A percentile compares a stretch with the other conserved stretches of the same genome.
Conservation (phyloP, 2,113 vertebrate genomes). For the Mus pahari region DNA sequence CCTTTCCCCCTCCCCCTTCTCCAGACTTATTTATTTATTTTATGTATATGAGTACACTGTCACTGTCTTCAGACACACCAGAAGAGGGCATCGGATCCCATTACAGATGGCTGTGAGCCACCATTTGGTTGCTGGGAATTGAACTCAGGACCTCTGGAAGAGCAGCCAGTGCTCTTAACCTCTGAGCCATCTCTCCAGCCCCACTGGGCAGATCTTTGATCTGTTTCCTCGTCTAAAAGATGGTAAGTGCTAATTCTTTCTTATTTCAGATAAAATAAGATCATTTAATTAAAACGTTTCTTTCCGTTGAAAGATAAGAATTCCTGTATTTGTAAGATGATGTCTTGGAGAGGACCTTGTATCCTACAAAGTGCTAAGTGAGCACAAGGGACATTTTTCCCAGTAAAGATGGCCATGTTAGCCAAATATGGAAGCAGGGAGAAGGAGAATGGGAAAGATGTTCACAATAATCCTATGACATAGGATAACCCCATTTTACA, state of each 20-base stretch:
- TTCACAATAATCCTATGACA: not conserved
- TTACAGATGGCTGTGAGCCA: no score
- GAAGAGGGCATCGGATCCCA: no score
- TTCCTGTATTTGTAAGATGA: not conserved
- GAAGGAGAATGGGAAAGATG: not conserved
- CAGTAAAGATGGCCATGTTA: not conserved
- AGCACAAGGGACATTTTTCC: not conserved
- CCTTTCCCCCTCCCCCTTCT: no score
- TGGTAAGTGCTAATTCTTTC: not conserved
- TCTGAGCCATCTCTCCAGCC: no score
- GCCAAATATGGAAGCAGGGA: not conserved
- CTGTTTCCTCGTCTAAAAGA: not conserved
- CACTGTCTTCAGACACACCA: no score
- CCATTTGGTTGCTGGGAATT: no score
- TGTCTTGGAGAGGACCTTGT: not conserved
- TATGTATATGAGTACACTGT: no score
- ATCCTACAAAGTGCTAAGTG: not conserved
- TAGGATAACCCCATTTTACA: slow-evolving; percentile 30
- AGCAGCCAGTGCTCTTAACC: no score
- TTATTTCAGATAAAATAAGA: not conserved
- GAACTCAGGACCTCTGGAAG: no score
- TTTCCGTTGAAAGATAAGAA: not conserved
- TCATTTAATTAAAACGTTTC: not conserved
- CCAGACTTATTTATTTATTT: no score
- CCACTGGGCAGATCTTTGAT: not conserved